Evolutionary conservation across 2,797 vertebrate genomes (phyloP).

Genomic region (Pangasius larnaudii): DNA sequence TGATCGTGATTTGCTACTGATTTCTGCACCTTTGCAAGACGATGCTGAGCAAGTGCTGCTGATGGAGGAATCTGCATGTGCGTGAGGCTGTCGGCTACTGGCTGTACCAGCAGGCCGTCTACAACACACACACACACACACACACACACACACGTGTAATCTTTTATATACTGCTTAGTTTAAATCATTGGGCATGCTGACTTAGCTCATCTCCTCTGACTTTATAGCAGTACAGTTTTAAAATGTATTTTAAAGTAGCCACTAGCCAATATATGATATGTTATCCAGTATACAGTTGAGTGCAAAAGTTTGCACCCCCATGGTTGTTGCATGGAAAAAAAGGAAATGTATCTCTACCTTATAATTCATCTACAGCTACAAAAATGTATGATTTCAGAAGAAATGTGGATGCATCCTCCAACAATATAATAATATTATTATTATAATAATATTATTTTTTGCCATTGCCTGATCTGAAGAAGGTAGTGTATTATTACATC

Average conservation of each 20-base stretch:
- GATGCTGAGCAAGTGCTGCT: slow-evolving; percentile 81
- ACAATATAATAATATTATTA: not conserved
- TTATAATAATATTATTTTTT: not conserved
- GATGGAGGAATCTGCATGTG: slow-evolving; percentile 70
- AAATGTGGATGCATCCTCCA: not conserved
- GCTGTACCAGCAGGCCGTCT: slow-evolving; percentile 56
- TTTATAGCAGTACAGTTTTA: not conserved
- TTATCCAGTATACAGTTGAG: not conserved
- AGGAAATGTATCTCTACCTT: not conserved
- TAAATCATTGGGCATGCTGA: not conserved
- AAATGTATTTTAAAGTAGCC: not conserved
- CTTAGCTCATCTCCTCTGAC: not conserved
- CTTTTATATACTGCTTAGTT: no score
- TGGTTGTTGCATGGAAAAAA: no score
- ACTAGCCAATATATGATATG: not conserved
- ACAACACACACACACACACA: slow-evolving; percentile 29
- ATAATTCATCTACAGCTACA: not conserved
- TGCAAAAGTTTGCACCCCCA: not conserved
- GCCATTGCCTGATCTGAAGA: not conserved
- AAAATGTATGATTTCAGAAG: not conserved
- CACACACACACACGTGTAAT: not conserved
- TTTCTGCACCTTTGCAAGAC: slow-evolving; percentile 84
- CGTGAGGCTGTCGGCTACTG: slow-evolving; percentile 55
- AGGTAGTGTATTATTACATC: not conserved
- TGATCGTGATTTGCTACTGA: slow-evolving; percentile 85